phyloP scores from a whole-genome alignment of 2,113 vertebrate species.

The Pygoscelis antarcticus region DNA sequence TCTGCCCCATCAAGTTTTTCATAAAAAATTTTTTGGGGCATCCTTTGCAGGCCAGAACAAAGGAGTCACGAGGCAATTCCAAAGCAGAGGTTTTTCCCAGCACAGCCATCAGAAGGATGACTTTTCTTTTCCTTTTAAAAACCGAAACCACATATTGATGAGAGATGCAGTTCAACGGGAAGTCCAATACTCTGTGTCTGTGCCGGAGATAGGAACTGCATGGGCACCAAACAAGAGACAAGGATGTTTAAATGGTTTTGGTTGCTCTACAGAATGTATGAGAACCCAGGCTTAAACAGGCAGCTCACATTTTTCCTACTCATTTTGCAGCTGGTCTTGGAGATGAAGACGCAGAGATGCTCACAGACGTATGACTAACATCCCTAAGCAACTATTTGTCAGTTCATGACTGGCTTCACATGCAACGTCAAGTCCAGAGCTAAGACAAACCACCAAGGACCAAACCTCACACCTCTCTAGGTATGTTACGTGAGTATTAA shows the following conservation, averaged over 20 bases:
- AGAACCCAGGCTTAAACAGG: background rate
- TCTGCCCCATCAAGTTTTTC: background rate
- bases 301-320: background rate
- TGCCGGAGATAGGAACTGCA: background rate
- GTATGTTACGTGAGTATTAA: background rate
- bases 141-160: background rate
- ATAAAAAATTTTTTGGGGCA: too few relatives aligned
- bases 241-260: background rate
- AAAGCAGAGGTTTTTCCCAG: background rate
- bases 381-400: background rate
- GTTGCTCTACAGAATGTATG: background rate
- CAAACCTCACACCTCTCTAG: background rate
- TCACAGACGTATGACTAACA: background rate
- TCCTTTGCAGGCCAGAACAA: background rate
- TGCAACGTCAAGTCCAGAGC: background rate
- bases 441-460: background rate
- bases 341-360: background rate
- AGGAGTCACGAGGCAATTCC: background rate
- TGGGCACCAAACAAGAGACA: background rate
- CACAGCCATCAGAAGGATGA: background rate
- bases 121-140: background rate
- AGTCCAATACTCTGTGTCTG: background rate
- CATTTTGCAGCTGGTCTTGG: background rate
- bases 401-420: background rate
- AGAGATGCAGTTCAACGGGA: background rate